These are phyloP conservation scores for Anthopleura xanthogrammica DNA, from an alignment of 92 coral and sea anemone genomes.

Conservation along the genomic window DNA sequence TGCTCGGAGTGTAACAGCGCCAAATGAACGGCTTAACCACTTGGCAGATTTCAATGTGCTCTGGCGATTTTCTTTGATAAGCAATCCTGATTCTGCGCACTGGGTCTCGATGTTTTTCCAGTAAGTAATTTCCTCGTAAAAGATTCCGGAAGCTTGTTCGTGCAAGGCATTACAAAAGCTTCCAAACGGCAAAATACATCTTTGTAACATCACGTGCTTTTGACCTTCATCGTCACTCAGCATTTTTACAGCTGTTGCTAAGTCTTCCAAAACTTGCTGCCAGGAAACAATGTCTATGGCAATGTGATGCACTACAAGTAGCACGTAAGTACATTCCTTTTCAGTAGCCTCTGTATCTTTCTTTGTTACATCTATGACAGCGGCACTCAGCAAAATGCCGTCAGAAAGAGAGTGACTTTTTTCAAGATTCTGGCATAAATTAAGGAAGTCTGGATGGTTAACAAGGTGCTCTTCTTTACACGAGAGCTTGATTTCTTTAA, in stretches of 20 bases:
- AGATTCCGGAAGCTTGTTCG: neutral
- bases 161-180: conserved; percentile 6
- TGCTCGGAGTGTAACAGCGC: neutral
- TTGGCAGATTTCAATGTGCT: conserved; percentile 5
- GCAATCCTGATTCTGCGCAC: conserved; percentile 14
- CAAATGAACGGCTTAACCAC: neutral
- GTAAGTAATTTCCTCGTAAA: neutral
- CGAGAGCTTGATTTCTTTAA: neutral
- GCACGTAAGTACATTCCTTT: neutral
- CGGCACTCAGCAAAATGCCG: conserved; percentile 1
- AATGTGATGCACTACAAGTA: neutral
- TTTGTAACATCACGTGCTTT: neutral
- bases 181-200: neutral
- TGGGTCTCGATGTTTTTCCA: neutral
- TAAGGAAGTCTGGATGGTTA: neutral
- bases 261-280: conserved; percentile 10
- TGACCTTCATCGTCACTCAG: conserved; percentile 1
- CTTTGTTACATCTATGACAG: neutral
- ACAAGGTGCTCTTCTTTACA: neutral
- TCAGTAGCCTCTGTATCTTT: neutral
- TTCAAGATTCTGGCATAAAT: conserved; percentile 9
- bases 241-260: neutral
- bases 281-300: conserved; percentile 7
- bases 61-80: neutral
- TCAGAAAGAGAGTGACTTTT: neutral